phyloP scores from a whole-genome alignment of 2,888 invertebrate genomes.

The Serrognathus titanus region DNA sequence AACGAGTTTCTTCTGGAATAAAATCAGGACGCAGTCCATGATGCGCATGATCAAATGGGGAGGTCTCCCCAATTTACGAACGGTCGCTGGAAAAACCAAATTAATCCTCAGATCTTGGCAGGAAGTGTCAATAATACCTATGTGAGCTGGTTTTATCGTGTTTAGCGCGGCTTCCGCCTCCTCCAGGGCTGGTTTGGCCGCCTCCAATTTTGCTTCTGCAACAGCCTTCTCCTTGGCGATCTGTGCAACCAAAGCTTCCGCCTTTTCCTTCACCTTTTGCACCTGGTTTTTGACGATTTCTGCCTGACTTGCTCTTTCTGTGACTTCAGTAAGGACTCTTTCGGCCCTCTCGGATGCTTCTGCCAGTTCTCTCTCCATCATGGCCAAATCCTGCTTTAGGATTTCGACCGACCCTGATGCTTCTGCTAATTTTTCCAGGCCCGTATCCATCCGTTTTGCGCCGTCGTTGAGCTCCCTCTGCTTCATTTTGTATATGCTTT shows the following conservation, averaged over 20 bases:
- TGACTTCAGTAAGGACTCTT: slow-evolving; percentile 74
- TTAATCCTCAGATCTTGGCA: neutral
- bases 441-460: slow-evolving; percentile 91
- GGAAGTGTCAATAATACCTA: slow-evolving; percentile 50
- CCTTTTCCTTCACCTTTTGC: slow-evolving; percentile 92
- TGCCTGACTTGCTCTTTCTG: slow-evolving; percentile 90
- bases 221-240: slow-evolving; percentile 87
- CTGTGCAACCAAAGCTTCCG: slow-evolving; percentile 80
- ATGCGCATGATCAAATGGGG: slow-evolving; percentile 97
- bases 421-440: slow-evolving; percentile 90
- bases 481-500: slow-evolving; percentile 87
- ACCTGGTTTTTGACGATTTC: slow-evolving; percentile 95
- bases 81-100: slow-evolving; percentile 60
- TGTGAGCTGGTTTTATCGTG: slow-evolving; percentile 95
- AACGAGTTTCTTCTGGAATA: slow-evolving; percentile 87
- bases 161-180: slow-evolving; percentile 93
- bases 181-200: slow-evolving; percentile 91
- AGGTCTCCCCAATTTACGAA: slow-evolving; percentile 89
- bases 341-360: slow-evolving; percentile 92
- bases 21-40: slow-evolving; percentile 93
- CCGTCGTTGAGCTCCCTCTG: slow-evolving; percentile 86
- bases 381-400: slow-evolving; percentile 85
- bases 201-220: slow-evolving; percentile 91
- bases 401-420: slow-evolving; percentile 92
- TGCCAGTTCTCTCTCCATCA: slow-evolving; percentile 92